Evolutionary conservation across 2,888 invertebrate species (phyloP).

Genomic region (Caenorhabditis afra): DNA sequence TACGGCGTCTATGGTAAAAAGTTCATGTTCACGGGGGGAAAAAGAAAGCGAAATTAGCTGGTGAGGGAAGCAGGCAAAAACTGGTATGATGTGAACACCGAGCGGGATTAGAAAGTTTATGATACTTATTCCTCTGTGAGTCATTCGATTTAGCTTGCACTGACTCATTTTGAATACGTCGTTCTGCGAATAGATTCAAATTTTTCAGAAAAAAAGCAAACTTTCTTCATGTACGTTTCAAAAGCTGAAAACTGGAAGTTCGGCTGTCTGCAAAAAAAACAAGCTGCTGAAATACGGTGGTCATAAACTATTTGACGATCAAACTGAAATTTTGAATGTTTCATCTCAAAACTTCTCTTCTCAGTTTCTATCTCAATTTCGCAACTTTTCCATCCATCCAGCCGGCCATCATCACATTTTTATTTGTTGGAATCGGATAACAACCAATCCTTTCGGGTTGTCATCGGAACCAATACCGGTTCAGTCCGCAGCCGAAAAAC

Average conservation of each 20-base stretch:
- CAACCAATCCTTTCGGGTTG: neutral
- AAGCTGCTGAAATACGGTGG: no score
- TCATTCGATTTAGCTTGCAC: constrained; percentile 19
- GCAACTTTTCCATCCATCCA: neutral
- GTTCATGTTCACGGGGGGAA: constrained; percentile 31
- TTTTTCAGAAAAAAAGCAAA: neutral
- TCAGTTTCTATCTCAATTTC: neutral
- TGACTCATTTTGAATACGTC: neutral
- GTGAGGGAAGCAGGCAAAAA: constrained; percentile 27
- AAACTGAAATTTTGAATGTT: no score
- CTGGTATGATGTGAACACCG: constrained; percentile 39
- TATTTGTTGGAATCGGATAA: constrained; percentile 40
- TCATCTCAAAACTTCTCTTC: neutral
- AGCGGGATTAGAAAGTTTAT: constrained; percentile 50
- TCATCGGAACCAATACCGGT: constrained; percentile 26
- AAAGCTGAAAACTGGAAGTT: neutral
- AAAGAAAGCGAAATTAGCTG: constrained; percentile 26
- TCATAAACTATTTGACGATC: no score
- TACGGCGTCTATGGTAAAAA: constrained; percentile 22
- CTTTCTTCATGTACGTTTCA: neutral
- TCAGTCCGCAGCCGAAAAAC: constrained; percentile 19
- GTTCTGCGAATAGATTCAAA: constrained; percentile 13
- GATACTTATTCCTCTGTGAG: constrained; percentile 20
- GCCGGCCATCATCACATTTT: constrained; percentile 10
- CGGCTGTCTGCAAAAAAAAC: no score